Conservation (phyloP, 2,113 vertebrate genomes). For the Nesospiza acunhae region DNA sequence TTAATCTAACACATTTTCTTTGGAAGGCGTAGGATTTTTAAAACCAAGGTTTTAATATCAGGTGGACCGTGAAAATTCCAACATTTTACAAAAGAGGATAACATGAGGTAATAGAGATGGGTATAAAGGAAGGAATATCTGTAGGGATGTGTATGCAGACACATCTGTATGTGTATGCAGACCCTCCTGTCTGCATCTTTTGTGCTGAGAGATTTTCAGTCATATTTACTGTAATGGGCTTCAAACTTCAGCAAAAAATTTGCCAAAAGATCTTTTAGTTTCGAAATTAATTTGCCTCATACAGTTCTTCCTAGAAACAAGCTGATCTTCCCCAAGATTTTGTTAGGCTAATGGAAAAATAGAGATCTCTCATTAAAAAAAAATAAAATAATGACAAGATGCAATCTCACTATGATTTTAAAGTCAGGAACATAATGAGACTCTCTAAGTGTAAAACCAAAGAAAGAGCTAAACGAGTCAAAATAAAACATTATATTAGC, state of each 20-base stretch:
- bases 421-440: background rate
- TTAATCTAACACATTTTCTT: background rate
- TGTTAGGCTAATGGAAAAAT: background rate
- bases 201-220: background rate
- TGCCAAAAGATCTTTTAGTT: background rate
- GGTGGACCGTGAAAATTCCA: background rate
- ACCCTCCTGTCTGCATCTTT: background rate
- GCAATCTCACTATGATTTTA: background rate
- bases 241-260: background rate
- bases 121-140: too few species aligned
- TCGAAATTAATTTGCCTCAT: background rate
- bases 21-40: background rate
- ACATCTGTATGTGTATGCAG: too few species aligned
- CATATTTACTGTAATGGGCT: background rate
- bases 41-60: background rate
- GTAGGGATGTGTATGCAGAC: too few species aligned
- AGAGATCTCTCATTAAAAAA: background rate
- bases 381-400: background rate
- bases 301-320: accelerated
- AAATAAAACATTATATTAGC: background rate
- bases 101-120: background rate
- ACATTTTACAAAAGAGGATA: background rate
- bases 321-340: background rate
- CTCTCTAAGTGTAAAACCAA: background rate
- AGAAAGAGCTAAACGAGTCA: background rate